Conservation (phyloP, 2,888 invertebrate species). For the Muscina levida region DNA sequence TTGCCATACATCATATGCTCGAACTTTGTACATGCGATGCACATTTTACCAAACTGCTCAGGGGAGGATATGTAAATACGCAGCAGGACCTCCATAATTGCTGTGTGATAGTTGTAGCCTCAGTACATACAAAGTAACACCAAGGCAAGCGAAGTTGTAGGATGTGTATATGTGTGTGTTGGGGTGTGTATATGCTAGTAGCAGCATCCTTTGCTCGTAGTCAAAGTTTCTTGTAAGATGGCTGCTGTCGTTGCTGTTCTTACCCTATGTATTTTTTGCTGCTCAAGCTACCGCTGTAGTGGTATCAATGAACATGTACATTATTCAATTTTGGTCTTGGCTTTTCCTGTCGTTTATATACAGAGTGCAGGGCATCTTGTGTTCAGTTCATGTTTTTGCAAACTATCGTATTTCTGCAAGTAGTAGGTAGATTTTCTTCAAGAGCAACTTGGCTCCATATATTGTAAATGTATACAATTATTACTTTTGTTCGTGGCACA, state of each 20-base stretch:
- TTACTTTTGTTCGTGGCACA: no score
- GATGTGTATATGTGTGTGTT: no score
- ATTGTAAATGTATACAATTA: no score
- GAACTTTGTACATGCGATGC: slow-evolving; percentile 1
- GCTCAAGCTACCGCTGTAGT: slow-evolving; percentile 4
- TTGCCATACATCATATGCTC: not conserved
- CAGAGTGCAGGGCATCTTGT: slow-evolving; percentile 59
- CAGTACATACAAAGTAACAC: no score
- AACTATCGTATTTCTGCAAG: slow-evolving; percentile 37
- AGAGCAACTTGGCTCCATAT: no score
- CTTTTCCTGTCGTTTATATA: slow-evolving; percentile 58
- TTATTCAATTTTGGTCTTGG: slow-evolving; percentile 64
- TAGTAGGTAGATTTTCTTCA: no score
- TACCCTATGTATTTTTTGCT: not conserved
- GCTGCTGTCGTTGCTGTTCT: slow-evolving; percentile 5
- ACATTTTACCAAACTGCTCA: not conserved
- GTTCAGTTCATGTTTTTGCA: slow-evolving; percentile 55
- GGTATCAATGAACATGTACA: slow-evolving; percentile 63
- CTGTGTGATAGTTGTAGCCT: not conserved
- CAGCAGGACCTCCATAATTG: slow-evolving; percentile 14
- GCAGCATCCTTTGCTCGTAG: not conserved
- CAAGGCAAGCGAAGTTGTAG: no score
- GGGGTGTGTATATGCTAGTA: not conserved
- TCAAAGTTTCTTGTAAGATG: not conserved
- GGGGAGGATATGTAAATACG: not conserved